Evolutionary conservation across 2,888 invertebrate genomes (phyloP), one percentile per base, ranked within the genome.

Genomic region (Sminthurides aquaticus): DNA sequence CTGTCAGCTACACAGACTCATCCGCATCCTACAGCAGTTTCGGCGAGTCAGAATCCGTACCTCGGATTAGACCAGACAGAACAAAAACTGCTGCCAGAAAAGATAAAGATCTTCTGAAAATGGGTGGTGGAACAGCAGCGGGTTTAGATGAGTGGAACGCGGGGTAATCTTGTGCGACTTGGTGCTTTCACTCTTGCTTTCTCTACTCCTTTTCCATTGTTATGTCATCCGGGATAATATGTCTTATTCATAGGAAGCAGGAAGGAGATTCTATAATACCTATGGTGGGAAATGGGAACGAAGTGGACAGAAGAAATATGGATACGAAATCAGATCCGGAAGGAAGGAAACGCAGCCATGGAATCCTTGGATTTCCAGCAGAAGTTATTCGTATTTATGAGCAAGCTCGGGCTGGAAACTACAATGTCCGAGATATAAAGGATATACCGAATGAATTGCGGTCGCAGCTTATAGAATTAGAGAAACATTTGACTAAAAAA

Each of bases 351-450:
- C n/a, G n/a, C n/a, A n/a, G n/a, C n/a, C n/a, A 27, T 1, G 60
- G 55, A 24, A 28, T 61, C 24, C n/a, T 24, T 1, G 8, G 18
- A 22, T 54, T 61, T n/a, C 61, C 61, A 22, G 1, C 2, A 22
- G 61, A 61, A 28, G 54, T 52, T 18, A 1, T 61, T 2, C 25
- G 20, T 1, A 8, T 61, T 15, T 43, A 61, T 34, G 55, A 61
- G 22, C 54, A 55, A 18, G 11, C 55, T 11, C 24, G 55, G 8
- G 5, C 2, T n/a, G 62, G 62, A 11, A 54, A 62, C 26, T 48
- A 56, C 24, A 22, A 48, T 2, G 2, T 49, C 1, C 34, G 57
- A 26, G 62, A 56, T 48, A 26, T 62, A 20, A 43, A 24, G 18
- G 61, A 43, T 5, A n/a, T 25, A 48, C n/a, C 43, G 24, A 54